Conservation (phyloP, 2,888 invertebrate species). For the Heliothis peltigera region DNA sequence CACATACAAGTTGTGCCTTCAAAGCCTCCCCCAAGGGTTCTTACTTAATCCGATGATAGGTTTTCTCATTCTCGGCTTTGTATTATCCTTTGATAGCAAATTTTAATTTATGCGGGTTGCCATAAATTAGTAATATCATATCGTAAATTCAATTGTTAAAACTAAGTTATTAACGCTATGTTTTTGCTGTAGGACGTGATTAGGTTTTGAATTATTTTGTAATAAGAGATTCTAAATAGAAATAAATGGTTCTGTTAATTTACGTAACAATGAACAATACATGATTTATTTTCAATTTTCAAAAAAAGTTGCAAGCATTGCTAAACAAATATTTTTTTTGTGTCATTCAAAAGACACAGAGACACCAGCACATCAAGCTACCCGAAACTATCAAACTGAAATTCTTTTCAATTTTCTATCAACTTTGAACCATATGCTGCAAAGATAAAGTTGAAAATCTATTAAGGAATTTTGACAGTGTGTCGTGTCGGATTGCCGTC, state of each 20-base stretch:
- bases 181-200: constrained; percentile 38
- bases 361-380: too few relatives aligned
- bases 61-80: constrained; percentile 63
- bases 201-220: constrained; percentile 20
- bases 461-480: too few relatives aligned
- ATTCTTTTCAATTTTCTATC: too few relatives aligned
- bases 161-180: constrained; percentile 54
- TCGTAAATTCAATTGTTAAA: constrained; percentile 52
- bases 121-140: constrained; percentile 56
- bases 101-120: constrained; percentile 70
- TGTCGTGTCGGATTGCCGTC: too few relatives aligned
- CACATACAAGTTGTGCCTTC: constrained; percentile 36
- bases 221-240: constrained; percentile 4
- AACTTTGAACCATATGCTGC: too few relatives aligned
- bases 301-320: too few relatives aligned
- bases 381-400: too few relatives aligned
- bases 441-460: too few relatives aligned
- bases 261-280: too few relatives aligned
- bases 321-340: too few relatives aligned
- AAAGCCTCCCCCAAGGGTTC: constrained; percentile 45
- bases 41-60: constrained; percentile 68
- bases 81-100: constrained; percentile 63
- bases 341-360: too few relatives aligned
- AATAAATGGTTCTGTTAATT: neutral
- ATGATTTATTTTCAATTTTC: too few relatives aligned